A percentile compares a stretch with the other conserved stretches of the same genome.
These are phyloP conservation scores for Amaurobius ferox DNA, from an alignment of 2,888 invertebrate genomes.

Conservation along the genomic window DNA sequence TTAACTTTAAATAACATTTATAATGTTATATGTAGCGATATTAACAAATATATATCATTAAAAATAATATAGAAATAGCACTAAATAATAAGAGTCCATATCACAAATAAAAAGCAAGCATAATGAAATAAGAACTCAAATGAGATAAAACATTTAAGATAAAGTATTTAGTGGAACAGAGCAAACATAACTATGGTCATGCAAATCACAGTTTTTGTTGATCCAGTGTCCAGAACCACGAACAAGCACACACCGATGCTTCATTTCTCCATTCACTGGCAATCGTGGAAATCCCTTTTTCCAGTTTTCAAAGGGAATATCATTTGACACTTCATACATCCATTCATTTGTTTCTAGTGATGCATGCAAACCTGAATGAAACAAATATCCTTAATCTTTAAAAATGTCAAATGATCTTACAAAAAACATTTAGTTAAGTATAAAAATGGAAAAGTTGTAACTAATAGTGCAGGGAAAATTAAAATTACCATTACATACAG, in stretches of 20 bases:
- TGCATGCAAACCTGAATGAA: conserved; percentile 51
- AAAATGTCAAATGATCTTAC: too few relatives aligned
- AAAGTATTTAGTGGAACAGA: conserved; percentile 11
- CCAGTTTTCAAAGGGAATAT: conserved; percentile 52
- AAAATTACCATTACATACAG: too few relatives aligned
- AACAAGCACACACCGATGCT: conserved; percentile 57
- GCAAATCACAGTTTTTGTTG: conserved; percentile 59
- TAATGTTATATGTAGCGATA: too few relatives aligned
- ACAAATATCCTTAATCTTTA: too few relatives aligned
- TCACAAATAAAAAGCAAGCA: not conserved
- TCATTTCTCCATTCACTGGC: conserved; percentile 29
- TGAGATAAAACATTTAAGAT: not conserved
- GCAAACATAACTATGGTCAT: conserved; percentile 60
- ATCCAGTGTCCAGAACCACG: conserved; percentile 66
- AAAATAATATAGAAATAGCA: not conserved
- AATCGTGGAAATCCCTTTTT: conserved; percentile 62
- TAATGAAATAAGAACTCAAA: too few relatives aligned
- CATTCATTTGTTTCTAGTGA: conserved; percentile 28
- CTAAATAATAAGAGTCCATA: not conserved
- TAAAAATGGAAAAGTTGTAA: too few relatives aligned
- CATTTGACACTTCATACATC: conserved; percentile 20
- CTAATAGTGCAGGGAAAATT: too few relatives aligned
- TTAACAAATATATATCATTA: too few relatives aligned
- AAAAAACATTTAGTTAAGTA: too few relatives aligned
- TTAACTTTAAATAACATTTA: too few relatives aligned